phyloP scores from a whole-genome alignment of 2,888 invertebrate genomes.

The Amblyteles armatorius region DNA sequence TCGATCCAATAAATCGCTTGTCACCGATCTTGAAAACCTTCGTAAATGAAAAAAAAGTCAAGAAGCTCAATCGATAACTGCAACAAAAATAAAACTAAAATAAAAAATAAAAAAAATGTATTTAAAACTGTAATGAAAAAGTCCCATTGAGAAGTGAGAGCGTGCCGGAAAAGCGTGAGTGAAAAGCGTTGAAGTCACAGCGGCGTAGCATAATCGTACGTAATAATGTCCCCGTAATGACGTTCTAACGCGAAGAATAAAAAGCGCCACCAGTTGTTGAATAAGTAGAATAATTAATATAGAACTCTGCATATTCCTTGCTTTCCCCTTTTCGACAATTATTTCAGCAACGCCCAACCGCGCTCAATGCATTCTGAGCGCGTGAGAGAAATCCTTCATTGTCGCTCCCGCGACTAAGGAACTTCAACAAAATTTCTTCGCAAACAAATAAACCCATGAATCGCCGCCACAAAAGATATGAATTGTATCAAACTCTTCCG shows the following conservation, averaged over 20 bases:
- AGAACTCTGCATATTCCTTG: background rate
- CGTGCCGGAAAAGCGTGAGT: background rate
- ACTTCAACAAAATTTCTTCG: background rate
- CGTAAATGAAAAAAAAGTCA: background rate
- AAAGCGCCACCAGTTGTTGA: background rate
- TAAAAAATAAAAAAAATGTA: background rate
- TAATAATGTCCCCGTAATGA: slow-evolving; percentile 13
- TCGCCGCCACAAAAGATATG: background rate
- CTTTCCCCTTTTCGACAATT: background rate
- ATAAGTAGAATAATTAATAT: slow-evolving; percentile 5
- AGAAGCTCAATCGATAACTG: background rate
- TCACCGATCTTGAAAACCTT: too few species aligned
- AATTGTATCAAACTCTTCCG: background rate
- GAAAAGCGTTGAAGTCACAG: slow-evolving; percentile 7
- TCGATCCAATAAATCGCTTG: too few species aligned
- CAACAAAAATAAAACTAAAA: too few species aligned
- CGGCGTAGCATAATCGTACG: slow-evolving; percentile 2
- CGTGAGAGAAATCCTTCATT: too few species aligned
- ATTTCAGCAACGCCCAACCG: background rate
- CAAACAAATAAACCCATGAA: background rate
- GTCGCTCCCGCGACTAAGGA: too few species aligned
- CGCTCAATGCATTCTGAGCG: background rate
- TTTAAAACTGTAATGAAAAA: background rate
- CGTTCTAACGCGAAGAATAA: background rate
- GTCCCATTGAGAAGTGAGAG: background rate